Evolutionary conservation across 2,113 vertebrate species (phyloP), one percentile per base, ranked within the genome.

Genomic region (Ifrita kowaldi): DNA sequence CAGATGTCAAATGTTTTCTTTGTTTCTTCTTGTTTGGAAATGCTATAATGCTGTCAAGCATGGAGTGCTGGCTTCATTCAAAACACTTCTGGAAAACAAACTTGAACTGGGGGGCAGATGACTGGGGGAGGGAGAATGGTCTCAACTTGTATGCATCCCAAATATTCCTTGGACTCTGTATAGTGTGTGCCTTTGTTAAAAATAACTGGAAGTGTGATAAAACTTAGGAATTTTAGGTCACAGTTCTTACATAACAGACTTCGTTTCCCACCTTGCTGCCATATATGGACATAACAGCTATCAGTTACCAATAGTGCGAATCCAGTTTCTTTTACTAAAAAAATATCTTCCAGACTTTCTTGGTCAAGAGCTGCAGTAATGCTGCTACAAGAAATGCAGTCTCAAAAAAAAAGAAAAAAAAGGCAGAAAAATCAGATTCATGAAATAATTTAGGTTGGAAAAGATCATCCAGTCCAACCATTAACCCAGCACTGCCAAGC

Each of bases 11-110:
- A 55, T 1, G 5, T 44, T 82, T 70, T 90, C 18, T 82, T 90
- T 83, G 62, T 89, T 91, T 74, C 42, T 74, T 95, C 32, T 64
- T 49, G 44, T 69, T 78, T 76, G 86, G 33, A 92, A 79, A 85
- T 2, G 18, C 63, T 69, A 3, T 85, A 57, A 65, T 26, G 41
- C n/a, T 69, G 4, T 46, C n/a, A 60, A 41, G 50, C 37, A 44
- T 3, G 17, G 53, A 90, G 27, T 52, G 33, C 24, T 77, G 46
- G 42, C 55, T 87, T 94, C 17, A 55, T 86, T 87, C 64, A 53
- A 82, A 93, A 68, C 9, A 17, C 32, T 50, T 78, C 13, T 44
- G 84, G 63, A 37, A 88, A 69, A 49, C 69, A 63, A 63, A 7
- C 15, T 26, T 59, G 16, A 46, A 20, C 39, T 16, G 39, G 21